Conservation (phyloP, 2,888 invertebrate genomes). For the Drosophila atripex region DNA sequence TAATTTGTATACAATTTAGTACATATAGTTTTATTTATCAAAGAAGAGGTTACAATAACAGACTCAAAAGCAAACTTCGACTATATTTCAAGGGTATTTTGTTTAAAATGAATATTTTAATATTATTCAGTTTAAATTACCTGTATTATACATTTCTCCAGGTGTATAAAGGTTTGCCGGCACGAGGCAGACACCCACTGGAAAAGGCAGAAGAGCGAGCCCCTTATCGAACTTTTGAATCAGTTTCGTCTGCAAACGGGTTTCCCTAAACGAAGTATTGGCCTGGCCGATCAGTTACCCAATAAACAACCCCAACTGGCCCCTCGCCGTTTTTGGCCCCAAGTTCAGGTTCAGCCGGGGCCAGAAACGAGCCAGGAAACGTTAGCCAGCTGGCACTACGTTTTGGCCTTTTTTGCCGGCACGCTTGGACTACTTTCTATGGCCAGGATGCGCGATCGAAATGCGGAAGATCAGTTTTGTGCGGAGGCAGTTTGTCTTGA, state of each 20-base stretch:
- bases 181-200: slow-evolving; percentile 25
- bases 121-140: not conserved
- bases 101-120: too few relatives aligned
- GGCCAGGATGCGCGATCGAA: slow-evolving; percentile 65
- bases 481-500: slow-evolving; percentile 36
- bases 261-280: slow-evolving; percentile 9
- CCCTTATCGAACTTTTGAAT: slow-evolving; percentile 26
- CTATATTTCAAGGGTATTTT: too few relatives aligned
- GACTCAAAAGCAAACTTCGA: too few relatives aligned
- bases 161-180: slow-evolving; percentile 1
- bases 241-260: slow-evolving; percentile 31
- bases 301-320: slow-evolving; percentile 40
- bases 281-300: slow-evolving; percentile 40
- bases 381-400: slow-evolving; percentile 31
- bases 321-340: slow-evolving; percentile 28
- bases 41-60: not conserved
- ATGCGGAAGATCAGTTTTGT: slow-evolving; percentile 53
- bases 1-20: not conserved
- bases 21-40: not conserved
- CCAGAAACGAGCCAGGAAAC: slow-evolving; percentile 70
- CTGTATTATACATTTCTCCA: not conserved
- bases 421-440: slow-evolving; percentile 77
- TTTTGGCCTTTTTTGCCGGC: slow-evolving; percentile 54
- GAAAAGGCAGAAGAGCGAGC: slow-evolving; percentile 6
- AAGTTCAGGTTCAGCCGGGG: slow-evolving; percentile 82